A percentile compares a stretch with the other conserved stretches of the same genome.
Conservation (phyloP, 2,797 vertebrate species). For the Sebastes kiyomatsui region DNA sequence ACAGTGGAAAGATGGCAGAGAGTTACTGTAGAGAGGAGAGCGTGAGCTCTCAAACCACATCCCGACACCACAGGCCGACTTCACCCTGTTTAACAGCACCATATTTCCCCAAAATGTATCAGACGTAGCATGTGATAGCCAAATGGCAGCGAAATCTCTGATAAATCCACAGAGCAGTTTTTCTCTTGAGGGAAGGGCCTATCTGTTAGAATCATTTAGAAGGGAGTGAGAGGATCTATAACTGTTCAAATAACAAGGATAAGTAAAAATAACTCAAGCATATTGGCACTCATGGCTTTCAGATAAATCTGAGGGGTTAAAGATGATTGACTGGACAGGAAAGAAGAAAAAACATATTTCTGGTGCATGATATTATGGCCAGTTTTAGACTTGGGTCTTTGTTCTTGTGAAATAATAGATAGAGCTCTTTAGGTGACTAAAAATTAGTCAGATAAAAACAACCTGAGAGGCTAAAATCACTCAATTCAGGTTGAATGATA, state of each 20-base stretch:
- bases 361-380: background rate
- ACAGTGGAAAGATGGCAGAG: slow-evolving; percentile 33
- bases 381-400: background rate
- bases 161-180: slow-evolving; percentile 60
- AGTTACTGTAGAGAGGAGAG: slow-evolving; percentile 38
- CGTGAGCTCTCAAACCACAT: slow-evolving; percentile 71
- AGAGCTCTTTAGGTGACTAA: background rate
- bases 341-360: background rate
- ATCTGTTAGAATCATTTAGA: slow-evolving; percentile 65
- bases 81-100: slow-evolving; percentile 74
- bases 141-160: slow-evolving; percentile 61
- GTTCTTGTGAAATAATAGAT: background rate
- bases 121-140: slow-evolving; percentile 55
- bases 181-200: slow-evolving; percentile 39
- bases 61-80: slow-evolving; percentile 65
- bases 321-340: background rate
- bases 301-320: background rate
- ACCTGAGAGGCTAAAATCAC: background rate
- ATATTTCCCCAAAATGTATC: slow-evolving; percentile 71
- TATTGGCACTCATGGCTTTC: slow-evolving; percentile 1
- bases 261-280: slow-evolving; percentile 49
- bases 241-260: slow-evolving; percentile 57
- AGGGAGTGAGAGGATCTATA: slow-evolving; percentile 47
- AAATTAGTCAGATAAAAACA: background rate
- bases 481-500: background rate